Evolutionary conservation across 2,797 vertebrate species (phyloP), one percentile per base, ranked within the genome.

Genomic region (Podargus strigoides): DNA sequence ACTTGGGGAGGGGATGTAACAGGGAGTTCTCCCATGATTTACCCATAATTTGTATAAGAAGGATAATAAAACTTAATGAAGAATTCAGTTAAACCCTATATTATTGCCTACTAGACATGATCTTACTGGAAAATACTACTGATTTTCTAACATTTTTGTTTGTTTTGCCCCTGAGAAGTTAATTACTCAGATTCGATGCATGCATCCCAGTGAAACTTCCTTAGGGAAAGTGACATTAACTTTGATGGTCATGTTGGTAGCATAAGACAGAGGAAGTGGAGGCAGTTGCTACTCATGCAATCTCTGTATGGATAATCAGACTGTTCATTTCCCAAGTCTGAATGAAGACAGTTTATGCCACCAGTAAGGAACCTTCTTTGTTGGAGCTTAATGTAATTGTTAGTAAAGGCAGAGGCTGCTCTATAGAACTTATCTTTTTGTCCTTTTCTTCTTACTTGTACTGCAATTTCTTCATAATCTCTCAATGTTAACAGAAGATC

Each of bases 1-100:
- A 49, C 42, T 58, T 46, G 52, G 63, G 44, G 39, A 53, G 28
- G 49, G 39, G 36, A 34, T 86, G 36, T 60, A 67, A 34, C 64
- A 68, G 39, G 37, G 39, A 76, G 30, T 86, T 55, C 34, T 84
- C 21, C 34, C 17, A 17, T 72, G 49, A 41, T 66, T 64, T 87
- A 52, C 37, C 52, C 15, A 14, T 74, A 46, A 80, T 63, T 84
- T 84, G 14, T 76, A 23, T 75, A 63, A 46, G 49, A 63, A 84
- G 28, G 20, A 22, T 68, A 90, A 50, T 68, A 90, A 77, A 90
- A 73, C 55, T 66, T 67, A 22, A 63, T 87, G 67, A 79, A 69
- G 36, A 90, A 75, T 75, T 72, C 32, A 36, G 44, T 85, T 87
- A 77, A 81, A 23, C 13, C 20, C 30, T 73, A 7, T 68, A 37